Evolutionary conservation across 2,888 invertebrate genomes (phyloP), one percentile per base, ranked within the genome.

Genomic region (Trissonchulus latispiculum): DNA sequence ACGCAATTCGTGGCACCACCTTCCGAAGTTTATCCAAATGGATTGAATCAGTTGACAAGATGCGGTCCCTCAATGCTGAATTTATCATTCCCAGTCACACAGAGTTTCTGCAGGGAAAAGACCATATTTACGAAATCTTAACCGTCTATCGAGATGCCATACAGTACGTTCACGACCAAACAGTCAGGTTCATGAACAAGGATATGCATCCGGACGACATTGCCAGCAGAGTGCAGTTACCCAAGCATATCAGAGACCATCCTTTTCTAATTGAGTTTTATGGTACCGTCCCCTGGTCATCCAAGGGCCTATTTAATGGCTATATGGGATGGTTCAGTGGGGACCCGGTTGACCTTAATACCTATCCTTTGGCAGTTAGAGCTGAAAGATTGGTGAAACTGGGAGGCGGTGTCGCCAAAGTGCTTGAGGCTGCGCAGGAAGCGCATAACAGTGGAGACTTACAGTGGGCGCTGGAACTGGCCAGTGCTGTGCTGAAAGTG

Each of bases 141-240:
- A 77, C 76, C 0, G 71, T 73, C 29, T 80, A 81, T 74, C 74
- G 81, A 61, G 81, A 81, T 74, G 81, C 79, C 31, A 80, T 82
- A 32, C 80, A 81, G 72, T 80, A 76, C 67, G 77, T 81, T 0
- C 81, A 82, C 69, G 81, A 82, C 75, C 82, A 82, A 74, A 79
- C 81, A 1, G 73, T 82, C 0, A 76, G 81, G 8, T 77, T 75
- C 37, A 80, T 81, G 71, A 82, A 82, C 75, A 76, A 79, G 69
- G 82, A 81, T 1, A 73, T 78, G 23, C 76, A 76, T n/a, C 82
- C 82, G 0, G 80, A 80, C 64, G 82, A 81, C 70, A 80, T 82
- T 28, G 80, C 77, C 1, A 68, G 72, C 18, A 76, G 73, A 36
- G 75, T 82, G 0, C 73, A 76, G 33, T 76, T 82, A 28, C 81